Base-by-base conservation (phyloP, 2,888 invertebrate species). In the Mimachlamys varia region DNA sequence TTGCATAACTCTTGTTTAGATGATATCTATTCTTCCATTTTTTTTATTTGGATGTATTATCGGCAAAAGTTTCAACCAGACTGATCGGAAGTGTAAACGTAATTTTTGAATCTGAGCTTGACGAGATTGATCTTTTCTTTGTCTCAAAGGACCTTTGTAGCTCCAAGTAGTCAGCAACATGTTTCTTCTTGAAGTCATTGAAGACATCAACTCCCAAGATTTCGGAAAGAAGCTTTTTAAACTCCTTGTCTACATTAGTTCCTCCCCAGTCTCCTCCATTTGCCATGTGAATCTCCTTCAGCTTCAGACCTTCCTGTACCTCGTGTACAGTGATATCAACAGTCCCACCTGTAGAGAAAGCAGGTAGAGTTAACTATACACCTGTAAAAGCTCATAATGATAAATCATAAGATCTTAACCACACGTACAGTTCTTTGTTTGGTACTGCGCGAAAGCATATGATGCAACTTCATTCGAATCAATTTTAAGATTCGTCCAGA, bases 231-330 rank as follows among this genome's bases (percentile, higher is more conserved):
- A 53, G 17, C 19, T 49, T n/a, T 27, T 87, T 33, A 50, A 88
- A 90, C 7, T 58, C 89, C 37, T 55, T 55, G 27, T 90, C 90
- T 12, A 90, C 88, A 13, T 53, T 88, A 5, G 89, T 90, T 0
- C 90, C 90, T 27, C 90, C 90, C 90, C 90, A 90, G 22, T 88
- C 90, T 10, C 90, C 90, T 12, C 90, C 90, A 37, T 53, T 90
- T 12, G 90, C 90, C 27, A 53, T 76, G 12, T 87, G 27, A n/a
- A 90, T 22, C 38, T 90, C 90, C 33, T 22, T 89, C 12, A 90
- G 89, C 4, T 76, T 58, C 22, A 76, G 50, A 12, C 58, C 87
- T 10, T 87, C 89, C 19, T 87, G 37, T 5, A 90, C 90, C 53
- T 90, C 87, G 49, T 90, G 90, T 4, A 90, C 90, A 15, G 90